Percentiles rank a stretch among this genome's conserved stretches.
phyloP scores from a whole-genome alignment of 2,113 vertebrate species.

The Alethe castanea region DNA sequence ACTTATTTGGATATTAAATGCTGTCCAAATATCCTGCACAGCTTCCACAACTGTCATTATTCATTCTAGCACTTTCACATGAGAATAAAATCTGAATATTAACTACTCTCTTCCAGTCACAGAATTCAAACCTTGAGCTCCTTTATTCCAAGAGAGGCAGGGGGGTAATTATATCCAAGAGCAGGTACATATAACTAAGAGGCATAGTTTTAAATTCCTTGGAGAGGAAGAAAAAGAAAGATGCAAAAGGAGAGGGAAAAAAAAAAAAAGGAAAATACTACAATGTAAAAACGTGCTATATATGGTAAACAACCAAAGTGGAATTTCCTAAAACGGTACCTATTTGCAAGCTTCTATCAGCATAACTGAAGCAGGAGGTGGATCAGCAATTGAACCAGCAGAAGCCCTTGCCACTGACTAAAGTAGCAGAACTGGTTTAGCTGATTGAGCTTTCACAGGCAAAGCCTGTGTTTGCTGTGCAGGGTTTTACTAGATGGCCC shows the following conservation, averaged over 20 bases:
- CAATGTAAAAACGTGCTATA: not conserved
- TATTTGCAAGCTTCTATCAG: not conserved
- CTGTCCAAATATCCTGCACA: not conserved
- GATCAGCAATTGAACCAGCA: not conserved
- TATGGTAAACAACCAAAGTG: not conserved
- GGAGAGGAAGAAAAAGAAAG: not conserved
- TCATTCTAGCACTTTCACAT: not conserved
- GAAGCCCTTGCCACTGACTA: not conserved
- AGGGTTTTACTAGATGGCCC: not conserved
- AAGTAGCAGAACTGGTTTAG: not conserved
- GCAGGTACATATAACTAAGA: not conserved
- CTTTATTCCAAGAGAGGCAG: not conserved
- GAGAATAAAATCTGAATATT: not conserved
- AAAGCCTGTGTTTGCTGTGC: not conserved
- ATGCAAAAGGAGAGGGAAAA: not conserved
- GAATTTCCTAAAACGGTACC: not conserved
- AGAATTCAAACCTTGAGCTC: not conserved
- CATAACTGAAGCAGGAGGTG: not conserved
- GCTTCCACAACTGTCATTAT: not conserved
- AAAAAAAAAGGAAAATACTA: not conserved
- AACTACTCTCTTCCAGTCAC: not conserved
- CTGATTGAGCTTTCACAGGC: not conserved
- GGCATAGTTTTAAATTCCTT: not conserved
- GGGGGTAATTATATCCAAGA: not conserved
- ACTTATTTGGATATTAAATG: not conserved